Base-by-base conservation (phyloP, 37 sponge, comb jelly and placozoan species). In the Cliona cf. orientalis region DNA sequence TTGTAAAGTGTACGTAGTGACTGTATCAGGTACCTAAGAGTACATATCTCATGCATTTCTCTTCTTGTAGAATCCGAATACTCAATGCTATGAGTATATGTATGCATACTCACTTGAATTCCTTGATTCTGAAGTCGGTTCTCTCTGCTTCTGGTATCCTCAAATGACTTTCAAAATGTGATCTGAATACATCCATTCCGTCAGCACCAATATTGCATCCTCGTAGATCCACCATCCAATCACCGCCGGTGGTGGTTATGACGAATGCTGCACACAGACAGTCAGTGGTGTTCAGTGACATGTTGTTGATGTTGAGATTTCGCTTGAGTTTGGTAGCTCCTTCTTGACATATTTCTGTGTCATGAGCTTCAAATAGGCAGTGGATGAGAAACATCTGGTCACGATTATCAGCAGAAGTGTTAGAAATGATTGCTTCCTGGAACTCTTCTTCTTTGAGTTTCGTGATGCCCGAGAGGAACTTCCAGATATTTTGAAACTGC, bases 401-500 rank as follows among this genome's bases (percentile, higher is more conserved):
- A 9, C 49, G 44, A 29, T 60, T 69, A 14, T 40, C 66, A n/a
- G 5, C 11, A 0, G 36, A 26, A 57, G 69, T 80, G 37, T 37
- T 31, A 25, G 46, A 57, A 55, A 69, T 25, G 4, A 80, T 68
- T 29, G 25, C 36, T 0, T 80, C 41, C 22, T 41, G 39, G 41
- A 80, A 55, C 3, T 36, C 57, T 57, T 69, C 49, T 23, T 80
- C 42, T 38, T 69, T 12, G 32, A 80, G 80, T 59, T 58, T 68
- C 14, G 80, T 69, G 28, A 80, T 69, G 5, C 80, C 80, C 12
- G 80, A 28, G 12, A 69, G 38, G 34, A 80, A 80, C 31, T 69
- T 80, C 80, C 80, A 80, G 1, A 69, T 40, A 42, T 80, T 80
- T 36, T 80, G 80, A 69, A 80, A 80, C 58, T 80, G 80, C 58